phyloP scores from a whole-genome alignment of 2,888 invertebrate species.

The Phyllotreta cruciferae region DNA sequence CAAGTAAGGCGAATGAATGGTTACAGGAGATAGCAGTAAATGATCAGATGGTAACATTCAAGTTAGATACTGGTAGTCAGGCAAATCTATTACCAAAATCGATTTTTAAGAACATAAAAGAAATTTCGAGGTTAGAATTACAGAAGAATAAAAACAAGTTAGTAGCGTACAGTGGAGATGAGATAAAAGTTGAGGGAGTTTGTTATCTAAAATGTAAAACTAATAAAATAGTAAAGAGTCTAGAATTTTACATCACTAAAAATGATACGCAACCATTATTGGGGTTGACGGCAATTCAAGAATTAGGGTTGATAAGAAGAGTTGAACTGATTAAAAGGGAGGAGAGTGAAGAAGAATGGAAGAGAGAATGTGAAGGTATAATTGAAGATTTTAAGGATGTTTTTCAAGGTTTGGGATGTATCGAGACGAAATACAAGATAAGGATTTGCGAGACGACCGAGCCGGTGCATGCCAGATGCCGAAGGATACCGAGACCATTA shows the following conservation, averaged over 20 bases:
- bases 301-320: too few relatives aligned
- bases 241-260: too few relatives aligned
- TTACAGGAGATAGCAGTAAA: constrained; percentile 12
- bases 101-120: too few relatives aligned
- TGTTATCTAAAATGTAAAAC: constrained; percentile 7
- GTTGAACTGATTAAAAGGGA: too few relatives aligned
- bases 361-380: background rate
- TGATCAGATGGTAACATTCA: constrained; percentile 6
- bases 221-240: constrained; percentile 2
- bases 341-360: too few relatives aligned
- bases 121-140: too few relatives aligned
- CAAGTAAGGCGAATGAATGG: constrained; percentile 8
- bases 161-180: constrained; percentile 14
- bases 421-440: background rate
- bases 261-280: too few relatives aligned
- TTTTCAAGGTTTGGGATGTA: background rate
- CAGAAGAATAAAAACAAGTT: constrained; percentile 14
- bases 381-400: background rate
- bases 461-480: background rate
- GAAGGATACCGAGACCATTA: background rate
- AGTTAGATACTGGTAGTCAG: constrained; percentile 20
- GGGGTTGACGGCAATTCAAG: too few relatives aligned
- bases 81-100: constrained; percentile 11
- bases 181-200: too few relatives aligned
- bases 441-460: too few relatives aligned